Evolutionary conservation across 2,888 invertebrate genomes (phyloP).

Genomic region (Meandrusa payeni): DNA sequence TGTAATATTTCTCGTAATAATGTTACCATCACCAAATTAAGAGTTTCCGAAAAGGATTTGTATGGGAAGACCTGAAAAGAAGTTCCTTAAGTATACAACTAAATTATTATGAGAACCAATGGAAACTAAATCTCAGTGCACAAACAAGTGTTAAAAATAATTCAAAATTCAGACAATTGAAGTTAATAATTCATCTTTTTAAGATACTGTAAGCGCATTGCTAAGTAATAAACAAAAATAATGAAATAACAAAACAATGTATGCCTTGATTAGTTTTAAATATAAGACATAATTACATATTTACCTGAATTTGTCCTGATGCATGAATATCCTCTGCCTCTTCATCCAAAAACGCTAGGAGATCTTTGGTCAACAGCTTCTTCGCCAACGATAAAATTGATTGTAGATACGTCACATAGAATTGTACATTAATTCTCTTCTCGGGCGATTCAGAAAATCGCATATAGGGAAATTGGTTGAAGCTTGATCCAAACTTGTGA

Average conservation of each 20-base stretch:
- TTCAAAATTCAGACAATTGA: no score
- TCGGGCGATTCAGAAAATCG: conserved; percentile 87
- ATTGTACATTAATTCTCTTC: conserved; percentile 83
- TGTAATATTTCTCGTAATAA: conserved; percentile 94
- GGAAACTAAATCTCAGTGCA: no score
- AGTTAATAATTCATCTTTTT: no score
- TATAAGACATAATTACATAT: background rate
- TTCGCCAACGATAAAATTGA: conserved; percentile 90
- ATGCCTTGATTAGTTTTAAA: background rate
- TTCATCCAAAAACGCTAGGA: conserved; percentile 89
- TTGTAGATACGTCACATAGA: conserved; percentile 89
- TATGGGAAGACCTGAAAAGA: conserved; percentile 89
- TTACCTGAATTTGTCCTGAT: conserved; percentile 83
- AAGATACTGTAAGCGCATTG: background rate
- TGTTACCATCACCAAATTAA: conserved; percentile 96
- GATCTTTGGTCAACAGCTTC: conserved; percentile 91
- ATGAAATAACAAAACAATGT: no score
- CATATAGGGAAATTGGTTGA: conserved; percentile 93
- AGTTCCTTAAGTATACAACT: background rate
- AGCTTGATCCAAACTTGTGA: conserved; percentile 94
- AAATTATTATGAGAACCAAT: no score
- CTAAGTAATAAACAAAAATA: no score
- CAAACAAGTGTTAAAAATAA: no score
- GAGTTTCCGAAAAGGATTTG: conserved; percentile 95
- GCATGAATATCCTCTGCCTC: conserved; percentile 90